Evolutionary conservation across 2,113 vertebrate species (phyloP).

Genomic region (Excalfactoria chinensis): DNA sequence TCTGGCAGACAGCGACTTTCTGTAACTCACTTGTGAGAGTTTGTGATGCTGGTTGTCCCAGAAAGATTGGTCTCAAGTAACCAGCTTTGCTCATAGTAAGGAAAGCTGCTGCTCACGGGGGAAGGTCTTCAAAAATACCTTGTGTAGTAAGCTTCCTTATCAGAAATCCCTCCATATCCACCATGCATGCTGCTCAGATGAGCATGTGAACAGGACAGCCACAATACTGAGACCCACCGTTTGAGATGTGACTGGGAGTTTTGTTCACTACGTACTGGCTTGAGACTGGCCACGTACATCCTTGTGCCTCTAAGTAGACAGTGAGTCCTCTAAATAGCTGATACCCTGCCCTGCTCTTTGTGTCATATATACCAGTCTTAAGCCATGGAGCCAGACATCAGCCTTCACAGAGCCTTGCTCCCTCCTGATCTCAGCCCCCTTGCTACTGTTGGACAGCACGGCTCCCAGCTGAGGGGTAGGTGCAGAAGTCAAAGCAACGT

Average conservation of each 20-base stretch:
- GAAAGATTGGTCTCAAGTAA: not conserved
- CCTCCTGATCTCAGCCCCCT: not conserved
- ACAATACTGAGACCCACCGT: not conserved
- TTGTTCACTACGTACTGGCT: not conserved
- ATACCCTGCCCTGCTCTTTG: not conserved
- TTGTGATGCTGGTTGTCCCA: not conserved
- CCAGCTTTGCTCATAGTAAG: not conserved
- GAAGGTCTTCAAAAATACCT: not conserved
- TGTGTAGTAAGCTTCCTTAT: not conserved
- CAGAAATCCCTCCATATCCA: not conserved
- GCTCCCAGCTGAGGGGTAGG: not conserved
- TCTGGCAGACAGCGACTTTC: not conserved
- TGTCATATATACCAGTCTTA: rapidly evolving
- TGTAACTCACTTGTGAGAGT: not conserved
- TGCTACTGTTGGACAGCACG: rapidly evolving
- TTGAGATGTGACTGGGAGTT: not conserved
- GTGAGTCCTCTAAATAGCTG: not conserved
- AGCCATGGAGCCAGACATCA: not conserved
- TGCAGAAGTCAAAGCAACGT: not conserved
- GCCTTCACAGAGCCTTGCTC: not conserved
- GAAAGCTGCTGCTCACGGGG: not conserved
- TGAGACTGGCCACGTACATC: not conserved
- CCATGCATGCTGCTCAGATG: rapidly evolving
- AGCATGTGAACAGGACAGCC: not conserved
- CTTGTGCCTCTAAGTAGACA: not conserved